phyloP scores from a whole-genome alignment of 2,113 vertebrate species.

The Nansenia antarctica region DNA sequence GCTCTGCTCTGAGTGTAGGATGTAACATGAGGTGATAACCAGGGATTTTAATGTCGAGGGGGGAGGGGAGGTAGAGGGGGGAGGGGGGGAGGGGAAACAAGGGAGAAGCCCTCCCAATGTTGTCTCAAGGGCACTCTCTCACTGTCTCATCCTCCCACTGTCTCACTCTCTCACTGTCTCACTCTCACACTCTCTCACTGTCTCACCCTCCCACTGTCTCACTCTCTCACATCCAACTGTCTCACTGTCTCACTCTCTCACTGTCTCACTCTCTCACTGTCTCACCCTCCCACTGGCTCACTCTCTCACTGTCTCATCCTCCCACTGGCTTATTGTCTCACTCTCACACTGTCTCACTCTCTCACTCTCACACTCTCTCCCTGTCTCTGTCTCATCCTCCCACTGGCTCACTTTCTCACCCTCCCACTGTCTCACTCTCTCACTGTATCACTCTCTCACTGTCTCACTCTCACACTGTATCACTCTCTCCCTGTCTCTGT shows the following conservation, averaged over 20 bases:
- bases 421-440: slow-evolving; percentile 44
- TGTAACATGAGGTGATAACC: slow-evolving; percentile 31
- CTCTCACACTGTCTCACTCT: neutral
- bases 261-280: slow-evolving; percentile 22
- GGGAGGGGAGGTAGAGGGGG: slow-evolving; percentile 3
- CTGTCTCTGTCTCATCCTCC: neutral
- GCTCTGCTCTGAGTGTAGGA: slow-evolving; percentile 12
- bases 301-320: slow-evolving; percentile 7
- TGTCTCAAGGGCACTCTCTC: slow-evolving; percentile 27
- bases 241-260: neutral
- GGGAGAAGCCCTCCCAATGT: neutral
- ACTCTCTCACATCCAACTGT: neutral
- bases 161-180: neutral
- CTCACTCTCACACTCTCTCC: slow-evolving; percentile 45
- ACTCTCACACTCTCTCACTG: neutral
- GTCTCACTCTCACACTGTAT: neutral
- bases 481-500: neutral
- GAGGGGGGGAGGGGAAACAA: neutral
- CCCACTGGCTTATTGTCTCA: slow-evolving; percentile 3
- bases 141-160: slow-evolving; percentile 63
- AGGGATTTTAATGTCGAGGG: slow-evolving; percentile 12
- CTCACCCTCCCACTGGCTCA: slow-evolving; percentile 39
- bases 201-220: neutral
- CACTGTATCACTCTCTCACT: neutral
- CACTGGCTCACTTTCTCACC: slow-evolving; percentile 48